These are phyloP conservation scores for Pocillopora meandrina DNA, from an alignment of 92 coral and sea anemone species.

Conservation along the genomic window DNA sequence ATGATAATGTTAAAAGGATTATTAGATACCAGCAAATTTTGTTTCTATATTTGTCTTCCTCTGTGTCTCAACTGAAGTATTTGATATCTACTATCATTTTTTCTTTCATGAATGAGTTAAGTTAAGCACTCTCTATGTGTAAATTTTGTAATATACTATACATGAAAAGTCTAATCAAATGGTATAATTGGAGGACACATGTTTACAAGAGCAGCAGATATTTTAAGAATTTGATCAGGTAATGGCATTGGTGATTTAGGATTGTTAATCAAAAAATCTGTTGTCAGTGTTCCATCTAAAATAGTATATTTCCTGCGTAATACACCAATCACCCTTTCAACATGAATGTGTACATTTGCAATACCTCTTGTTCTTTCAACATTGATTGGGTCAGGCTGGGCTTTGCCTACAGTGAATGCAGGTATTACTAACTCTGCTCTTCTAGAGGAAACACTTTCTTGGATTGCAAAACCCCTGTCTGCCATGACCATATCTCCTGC, in stretches of 20 bases:
- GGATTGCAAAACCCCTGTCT: slow-evolving; percentile 50
- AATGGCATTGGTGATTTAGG: slow-evolving; percentile 23
- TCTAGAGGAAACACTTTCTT: not conserved
- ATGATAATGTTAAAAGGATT: too few relatives aligned
- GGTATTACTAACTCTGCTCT: slow-evolving; percentile 44
- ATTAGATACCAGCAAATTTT: too few relatives aligned
- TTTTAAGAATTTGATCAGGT: slow-evolving; percentile 46
- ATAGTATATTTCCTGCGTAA: slow-evolving; percentile 29
- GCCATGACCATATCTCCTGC: slow-evolving; percentile 64
- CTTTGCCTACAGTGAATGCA: slow-evolving; percentile 33
- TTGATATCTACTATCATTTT: too few relatives aligned
- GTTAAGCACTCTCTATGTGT: too few relatives aligned
- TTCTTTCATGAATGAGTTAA: too few relatives aligned
- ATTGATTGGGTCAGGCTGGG: slow-evolving; percentile 39
- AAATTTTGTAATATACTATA: too few relatives aligned
- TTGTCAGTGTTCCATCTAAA: slow-evolving; percentile 17
- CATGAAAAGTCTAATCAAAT: too few relatives aligned
- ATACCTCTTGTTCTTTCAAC: slow-evolving; percentile 45
- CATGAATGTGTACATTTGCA: slow-evolving; percentile 48
- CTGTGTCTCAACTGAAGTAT: too few relatives aligned
- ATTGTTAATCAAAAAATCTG: slow-evolving; percentile 11
- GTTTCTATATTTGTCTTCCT: too few relatives aligned
- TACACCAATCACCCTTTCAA: slow-evolving; percentile 39
- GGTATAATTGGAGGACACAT: too few relatives aligned
- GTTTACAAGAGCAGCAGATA: not conserved